Conservation (phyloP, 2,797 vertebrate species). For the Malurus splendens region DNA sequence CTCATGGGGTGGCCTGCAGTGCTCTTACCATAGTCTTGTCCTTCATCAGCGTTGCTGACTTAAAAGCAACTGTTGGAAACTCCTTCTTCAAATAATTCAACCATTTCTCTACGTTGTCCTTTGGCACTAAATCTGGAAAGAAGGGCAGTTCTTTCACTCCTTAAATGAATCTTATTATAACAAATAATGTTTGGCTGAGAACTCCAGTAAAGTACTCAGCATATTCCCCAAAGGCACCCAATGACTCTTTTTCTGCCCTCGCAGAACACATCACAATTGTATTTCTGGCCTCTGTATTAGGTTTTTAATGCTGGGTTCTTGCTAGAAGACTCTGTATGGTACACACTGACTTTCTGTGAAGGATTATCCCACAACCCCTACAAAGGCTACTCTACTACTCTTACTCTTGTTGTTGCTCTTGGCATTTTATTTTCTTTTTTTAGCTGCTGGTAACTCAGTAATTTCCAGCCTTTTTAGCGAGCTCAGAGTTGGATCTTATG, state of each 20-base stretch:
- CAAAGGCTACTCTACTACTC: background rate
- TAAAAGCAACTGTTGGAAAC: conserved; percentile 87
- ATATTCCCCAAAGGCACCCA: background rate
- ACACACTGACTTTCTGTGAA: background rate
- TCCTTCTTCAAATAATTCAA: conserved; percentile 80
- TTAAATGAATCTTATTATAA: background rate
- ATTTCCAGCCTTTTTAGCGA: background rate
- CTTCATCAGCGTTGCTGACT: conserved; percentile 76
- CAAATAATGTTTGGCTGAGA: background rate
- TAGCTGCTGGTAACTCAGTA: background rate
- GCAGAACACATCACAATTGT: background rate
- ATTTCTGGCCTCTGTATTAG: background rate
- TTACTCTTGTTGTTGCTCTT: background rate
- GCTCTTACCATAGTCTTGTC: conserved; percentile 68
- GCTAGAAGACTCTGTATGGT: background rate
- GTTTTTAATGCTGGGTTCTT: background rate
- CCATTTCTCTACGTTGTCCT: conserved; percentile 86
- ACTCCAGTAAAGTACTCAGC: background rate
- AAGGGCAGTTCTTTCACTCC: background rate
- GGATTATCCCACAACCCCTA: background rate
- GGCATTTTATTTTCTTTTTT: background rate
- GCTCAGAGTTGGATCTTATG: conserved; percentile 78
- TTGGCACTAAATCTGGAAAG: conserved; percentile 86
- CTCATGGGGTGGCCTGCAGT: background rate
- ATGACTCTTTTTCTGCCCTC: background rate